A percentile compares a stretch with the other conserved stretches of the same genome.
phyloP scores from a whole-genome alignment of 1,140 invertebrate species.

The Calephelis virginiensis region DNA sequence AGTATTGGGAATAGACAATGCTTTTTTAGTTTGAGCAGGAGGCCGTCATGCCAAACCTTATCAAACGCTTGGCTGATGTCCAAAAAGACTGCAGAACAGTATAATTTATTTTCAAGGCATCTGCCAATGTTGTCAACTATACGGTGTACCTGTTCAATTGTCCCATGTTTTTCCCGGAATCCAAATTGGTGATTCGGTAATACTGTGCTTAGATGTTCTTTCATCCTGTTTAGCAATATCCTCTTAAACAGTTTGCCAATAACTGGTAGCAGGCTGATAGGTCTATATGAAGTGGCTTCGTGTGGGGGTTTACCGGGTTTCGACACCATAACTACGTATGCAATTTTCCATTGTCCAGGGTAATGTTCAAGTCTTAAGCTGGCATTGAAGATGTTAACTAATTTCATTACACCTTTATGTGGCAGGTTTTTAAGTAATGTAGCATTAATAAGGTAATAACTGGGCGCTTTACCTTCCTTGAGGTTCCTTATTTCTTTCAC shows the following conservation, averaged over 20 bases:
- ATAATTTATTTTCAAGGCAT: slow-evolving; percentile 24
- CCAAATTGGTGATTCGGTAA: slow-evolving; percentile 32
- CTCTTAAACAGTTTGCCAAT: neutral
- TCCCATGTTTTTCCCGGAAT: slow-evolving; percentile 23
- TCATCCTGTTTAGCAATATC: slow-evolving; percentile 24
- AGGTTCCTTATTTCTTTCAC: neutral
- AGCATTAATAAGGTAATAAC: slow-evolving; percentile 20
- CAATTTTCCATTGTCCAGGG: slow-evolving; percentile 29
- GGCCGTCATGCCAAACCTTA: slow-evolving; percentile 40
- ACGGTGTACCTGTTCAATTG: slow-evolving; percentile 28
- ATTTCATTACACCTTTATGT: slow-evolving; percentile 23
- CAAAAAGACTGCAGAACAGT: slow-evolving; percentile 28
- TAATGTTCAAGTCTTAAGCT: slow-evolving; percentile 27
- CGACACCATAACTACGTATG: slow-evolving; percentile 28
- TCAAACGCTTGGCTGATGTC: slow-evolving; percentile 31
- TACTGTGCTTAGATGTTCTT: slow-evolving; percentile 1
- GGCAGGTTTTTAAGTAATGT: slow-evolving; percentile 29
- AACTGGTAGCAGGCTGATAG: slow-evolving; percentile 36
- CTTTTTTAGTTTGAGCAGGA: slow-evolving; percentile 26
- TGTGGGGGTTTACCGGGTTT: slow-evolving; percentile 29
- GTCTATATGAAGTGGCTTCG: slow-evolving; percentile 24
- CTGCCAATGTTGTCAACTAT: slow-evolving; percentile 23
- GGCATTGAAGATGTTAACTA: slow-evolving; percentile 24
- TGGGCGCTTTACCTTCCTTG: slow-evolving; percentile 7
- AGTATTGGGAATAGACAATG: slow-evolving; percentile 2